These are phyloP conservation scores for Steinernema feltiae DNA, from an alignment of 1,140 invertebrate genomes.

Conservation along the genomic window DNA sequence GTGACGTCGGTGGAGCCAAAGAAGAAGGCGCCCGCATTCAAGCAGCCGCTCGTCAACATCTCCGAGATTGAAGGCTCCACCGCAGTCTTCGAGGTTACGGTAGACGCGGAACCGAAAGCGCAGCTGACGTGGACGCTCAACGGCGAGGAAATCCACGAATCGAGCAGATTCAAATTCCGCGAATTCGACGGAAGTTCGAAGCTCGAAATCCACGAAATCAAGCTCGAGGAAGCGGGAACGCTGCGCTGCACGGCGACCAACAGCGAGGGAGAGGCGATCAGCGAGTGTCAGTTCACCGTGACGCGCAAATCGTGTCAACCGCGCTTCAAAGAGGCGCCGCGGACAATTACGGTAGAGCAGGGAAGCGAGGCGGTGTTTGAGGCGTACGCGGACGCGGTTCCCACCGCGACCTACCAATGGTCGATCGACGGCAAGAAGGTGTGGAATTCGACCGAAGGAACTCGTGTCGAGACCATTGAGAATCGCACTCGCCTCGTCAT, in stretches of 20 bases:
- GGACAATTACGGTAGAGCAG: slow-evolving; percentile 40
- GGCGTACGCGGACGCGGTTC: slow-evolving; percentile 47
- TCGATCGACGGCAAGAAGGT: slow-evolving; percentile 42
- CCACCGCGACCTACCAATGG: slow-evolving; percentile 46
- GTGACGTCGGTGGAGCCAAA: slow-evolving; percentile 50
- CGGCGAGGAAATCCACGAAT: slow-evolving; percentile 41
- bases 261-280: slow-evolving; percentile 43
- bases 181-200: slow-evolving; percentile 55
- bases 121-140: slow-evolving; percentile 51
- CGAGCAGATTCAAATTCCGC: slow-evolving; percentile 40
- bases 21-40: slow-evolving; percentile 54
- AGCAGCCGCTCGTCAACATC: slow-evolving; percentile 46
- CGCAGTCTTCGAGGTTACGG: slow-evolving; percentile 55
- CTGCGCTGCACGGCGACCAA: slow-evolving; percentile 46
- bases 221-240: slow-evolving; percentile 41
- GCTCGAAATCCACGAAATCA: slow-evolving; percentile 46
- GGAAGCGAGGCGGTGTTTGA: slow-evolving; percentile 48
- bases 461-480: slow-evolving; percentile 43
- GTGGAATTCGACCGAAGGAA: slow-evolving; percentile 29
- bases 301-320: slow-evolving; percentile 40
- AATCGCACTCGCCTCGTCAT: slow-evolving; percentile 39
- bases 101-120: slow-evolving; percentile 51
- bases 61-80: slow-evolving; percentile 49
- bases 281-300: slow-evolving; percentile 41
- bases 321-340: slow-evolving; percentile 40